phyloP scores from a whole-genome alignment of 2,797 vertebrate species.

The Pyrocephalus nanus region DNA sequence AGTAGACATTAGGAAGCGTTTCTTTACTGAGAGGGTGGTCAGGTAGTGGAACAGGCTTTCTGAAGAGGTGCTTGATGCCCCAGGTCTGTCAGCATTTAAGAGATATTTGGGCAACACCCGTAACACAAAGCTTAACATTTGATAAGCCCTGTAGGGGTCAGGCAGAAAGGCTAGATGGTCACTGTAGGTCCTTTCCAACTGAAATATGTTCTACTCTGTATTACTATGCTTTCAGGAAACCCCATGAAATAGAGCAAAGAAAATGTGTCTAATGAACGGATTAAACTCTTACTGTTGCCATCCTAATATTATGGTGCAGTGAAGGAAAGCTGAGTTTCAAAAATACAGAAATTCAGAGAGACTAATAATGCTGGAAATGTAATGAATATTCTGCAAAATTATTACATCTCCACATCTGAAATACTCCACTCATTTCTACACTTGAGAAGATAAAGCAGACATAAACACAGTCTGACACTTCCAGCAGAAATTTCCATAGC shows the following conservation, averaged over 20 bases:
- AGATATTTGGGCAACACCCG: not conserved
- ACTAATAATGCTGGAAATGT: not conserved
- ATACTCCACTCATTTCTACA: not conserved
- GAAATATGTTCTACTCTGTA: not conserved
- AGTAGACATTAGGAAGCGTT: not conserved
- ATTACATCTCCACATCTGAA: not conserved
- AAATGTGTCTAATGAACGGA: not conserved
- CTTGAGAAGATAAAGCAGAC: not conserved
- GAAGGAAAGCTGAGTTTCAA: not conserved
- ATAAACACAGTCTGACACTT: slow-evolving; percentile 1
- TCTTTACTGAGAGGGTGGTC: not conserved
- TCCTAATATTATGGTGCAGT: not conserved
- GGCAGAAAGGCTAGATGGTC: not conserved
- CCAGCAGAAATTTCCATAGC: not conserved
- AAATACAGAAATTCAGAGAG: not conserved
- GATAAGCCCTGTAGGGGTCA: not conserved
- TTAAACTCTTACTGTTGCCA: not conserved
- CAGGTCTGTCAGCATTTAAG: not conserved
- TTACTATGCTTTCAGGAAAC: not conserved
- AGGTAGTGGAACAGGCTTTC: not conserved
- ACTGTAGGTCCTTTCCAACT: not conserved
- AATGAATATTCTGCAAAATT: not conserved
- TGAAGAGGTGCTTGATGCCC: not conserved
- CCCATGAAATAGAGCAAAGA: not conserved
- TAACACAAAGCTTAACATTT: not conserved